These are phyloP conservation scores for Dryococelus australis DNA, from an alignment of 2,888 invertebrate species.

Conservation along the genomic window DNA sequence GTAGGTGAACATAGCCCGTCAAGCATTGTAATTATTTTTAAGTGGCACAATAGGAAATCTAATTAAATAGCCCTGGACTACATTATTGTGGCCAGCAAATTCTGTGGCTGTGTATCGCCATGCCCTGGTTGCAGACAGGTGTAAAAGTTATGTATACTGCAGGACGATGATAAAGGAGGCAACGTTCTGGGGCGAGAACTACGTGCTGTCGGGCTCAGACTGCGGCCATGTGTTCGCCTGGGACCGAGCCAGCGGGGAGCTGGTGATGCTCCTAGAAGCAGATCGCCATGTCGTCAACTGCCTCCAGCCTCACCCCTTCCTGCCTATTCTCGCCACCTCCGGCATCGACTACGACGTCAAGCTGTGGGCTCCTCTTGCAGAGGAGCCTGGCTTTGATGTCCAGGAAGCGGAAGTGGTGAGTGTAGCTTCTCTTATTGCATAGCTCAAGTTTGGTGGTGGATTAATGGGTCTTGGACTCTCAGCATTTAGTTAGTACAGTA, in stretches of 20 bases:
- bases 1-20: too few species aligned
- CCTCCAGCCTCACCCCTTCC: conserved; percentile 80
- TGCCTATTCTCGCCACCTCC: conserved; percentile 79
- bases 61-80: too few species aligned
- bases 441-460: too few species aligned
- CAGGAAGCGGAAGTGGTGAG: conserved; percentile 70
- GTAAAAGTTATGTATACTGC: conserved; percentile 43
- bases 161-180: conserved; percentile 87
- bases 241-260: conserved; percentile 73
- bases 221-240: conserved; percentile 88
- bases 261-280: conserved; percentile 79
- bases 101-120: too few species aligned
- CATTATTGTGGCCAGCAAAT: too few species aligned
- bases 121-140: background rate
- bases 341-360: conserved; percentile 91
- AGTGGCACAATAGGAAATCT: too few species aligned
- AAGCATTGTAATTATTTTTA: too few species aligned
- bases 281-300: conserved; percentile 88
- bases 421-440: conserved; percentile 35
- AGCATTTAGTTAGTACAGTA: too few species aligned
- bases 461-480: too few species aligned
- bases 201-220: conserved; percentile 87
- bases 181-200: conserved; percentile 82
- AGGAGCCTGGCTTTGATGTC: conserved; percentile 68
- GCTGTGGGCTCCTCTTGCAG: conserved; percentile 77